These are phyloP conservation scores for Leuciscus waleckii DNA, from an alignment of 2,797 vertebrate genomes.

Conservation along the genomic window DNA sequence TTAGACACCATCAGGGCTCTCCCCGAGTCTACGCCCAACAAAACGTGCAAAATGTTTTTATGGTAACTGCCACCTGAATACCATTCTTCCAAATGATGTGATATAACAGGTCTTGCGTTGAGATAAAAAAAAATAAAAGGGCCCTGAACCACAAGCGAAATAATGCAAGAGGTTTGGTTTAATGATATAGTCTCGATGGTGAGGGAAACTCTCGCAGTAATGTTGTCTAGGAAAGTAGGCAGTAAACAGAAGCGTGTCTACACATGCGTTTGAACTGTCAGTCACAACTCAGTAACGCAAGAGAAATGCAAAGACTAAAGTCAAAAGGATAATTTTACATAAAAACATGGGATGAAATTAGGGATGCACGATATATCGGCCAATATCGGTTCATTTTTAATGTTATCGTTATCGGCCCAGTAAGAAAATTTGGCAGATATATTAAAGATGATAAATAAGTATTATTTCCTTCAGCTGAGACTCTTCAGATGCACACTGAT, in stretches of 20 bases:
- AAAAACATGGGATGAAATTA: no score
- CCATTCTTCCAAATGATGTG: conserved; percentile 2
- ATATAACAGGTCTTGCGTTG: not conserved
- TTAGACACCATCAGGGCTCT: conserved; percentile 36
- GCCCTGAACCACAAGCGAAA: conserved; percentile 25
- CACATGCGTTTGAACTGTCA: not conserved
- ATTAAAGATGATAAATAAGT: no score
- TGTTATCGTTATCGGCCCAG: no score
- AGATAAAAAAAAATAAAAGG: not conserved
- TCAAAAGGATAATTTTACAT: not conserved
- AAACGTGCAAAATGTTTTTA: conserved; percentile 38
- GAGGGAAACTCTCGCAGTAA: not conserved
- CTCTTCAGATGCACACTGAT: no score
- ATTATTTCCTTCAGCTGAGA: no score
- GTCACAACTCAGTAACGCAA: conserved; percentile 1
- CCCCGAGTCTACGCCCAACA: not conserved
- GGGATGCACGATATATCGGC: no score
- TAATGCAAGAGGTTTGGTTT: conserved; percentile 12
- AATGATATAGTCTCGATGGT: conserved; percentile 15
- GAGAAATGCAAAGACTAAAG: not conserved
- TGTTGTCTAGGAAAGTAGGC: not conserved
- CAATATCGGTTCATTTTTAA: no score
- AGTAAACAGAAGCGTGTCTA: conserved; percentile 37
- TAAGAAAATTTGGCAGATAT: no score
- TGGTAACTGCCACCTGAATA: conserved; percentile 34